Percentiles rank a stretch among this genome's conserved stretches.
Conservation (phyloP, 2,888 invertebrate species). For the Entomobrya proxima region DNA sequence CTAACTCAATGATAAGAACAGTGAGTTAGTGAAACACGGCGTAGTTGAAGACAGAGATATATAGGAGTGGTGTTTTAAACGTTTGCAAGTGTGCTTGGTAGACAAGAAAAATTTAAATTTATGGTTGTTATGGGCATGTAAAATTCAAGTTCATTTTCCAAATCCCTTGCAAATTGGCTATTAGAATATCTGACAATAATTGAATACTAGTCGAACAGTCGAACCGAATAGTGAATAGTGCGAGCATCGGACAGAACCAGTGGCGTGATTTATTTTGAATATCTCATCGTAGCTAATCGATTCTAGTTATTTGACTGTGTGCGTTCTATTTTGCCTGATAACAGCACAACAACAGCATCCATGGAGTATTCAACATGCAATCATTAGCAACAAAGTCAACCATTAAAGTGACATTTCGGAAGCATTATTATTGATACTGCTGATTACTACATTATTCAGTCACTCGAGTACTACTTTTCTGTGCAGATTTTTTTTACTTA, state of each 20-base stretch:
- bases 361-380: background rate
- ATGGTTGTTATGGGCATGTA: background rate
- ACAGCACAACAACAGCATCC: too few species aligned
- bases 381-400: slow-evolving; percentile 28
- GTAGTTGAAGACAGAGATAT: too few species aligned
- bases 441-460: background rate
- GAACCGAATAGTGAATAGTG: too few species aligned
- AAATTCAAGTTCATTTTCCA: background rate
- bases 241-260: too few species aligned
- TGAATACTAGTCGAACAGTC: too few species aligned
- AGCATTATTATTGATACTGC: slow-evolving; percentile 22
- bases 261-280: slow-evolving; percentile 28
- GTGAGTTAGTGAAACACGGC: too few species aligned
- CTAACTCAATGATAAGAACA: too few species aligned
- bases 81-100: background rate
- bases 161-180: background rate
- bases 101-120: background rate
- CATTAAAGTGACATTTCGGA: slow-evolving; percentile 55
- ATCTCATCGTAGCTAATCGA: background rate
- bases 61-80: too few species aligned
- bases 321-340: background rate
- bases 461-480: background rate
- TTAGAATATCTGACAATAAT: slow-evolving; percentile 1
- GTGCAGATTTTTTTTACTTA: background rate
- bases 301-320: background rate